A percentile compares a stretch with the other conserved stretches of the same genome.
These are phyloP conservation scores for Marasmarcha lunaedactyla DNA, from an alignment of 2,888 invertebrate genomes.

Conservation along the genomic window DNA sequence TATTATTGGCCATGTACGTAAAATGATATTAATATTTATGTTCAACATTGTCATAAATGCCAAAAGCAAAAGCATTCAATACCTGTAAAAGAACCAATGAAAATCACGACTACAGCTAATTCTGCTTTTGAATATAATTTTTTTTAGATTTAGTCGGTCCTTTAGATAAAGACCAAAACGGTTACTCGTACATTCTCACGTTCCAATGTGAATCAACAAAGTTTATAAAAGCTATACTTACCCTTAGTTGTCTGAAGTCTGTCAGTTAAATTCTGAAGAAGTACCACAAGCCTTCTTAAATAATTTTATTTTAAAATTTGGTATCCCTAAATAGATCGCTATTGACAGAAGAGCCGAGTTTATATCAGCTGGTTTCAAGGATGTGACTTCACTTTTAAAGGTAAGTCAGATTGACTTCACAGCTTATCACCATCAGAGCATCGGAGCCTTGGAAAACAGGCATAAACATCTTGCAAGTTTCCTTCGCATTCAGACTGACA, in stretches of 20 bases:
- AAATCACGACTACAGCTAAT: slow-evolving; percentile 9
- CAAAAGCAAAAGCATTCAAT: no score
- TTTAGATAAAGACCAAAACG: slow-evolving; percentile 6
- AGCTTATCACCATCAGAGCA: slow-evolving; percentile 6
- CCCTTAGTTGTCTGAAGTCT: slow-evolving; percentile 6
- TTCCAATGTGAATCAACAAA: no score
- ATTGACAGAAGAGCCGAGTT: slow-evolving; percentile 12
- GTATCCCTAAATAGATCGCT: slow-evolving; percentile 10
- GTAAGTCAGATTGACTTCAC: slow-evolving; percentile 1
- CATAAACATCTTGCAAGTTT: slow-evolving; percentile 3
- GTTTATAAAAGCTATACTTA: slow-evolving; percentile 13
- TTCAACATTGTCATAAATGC: no score
- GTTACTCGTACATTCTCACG: no score
- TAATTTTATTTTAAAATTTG: slow-evolving; percentile 13
- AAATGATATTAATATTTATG: slow-evolving; percentile 12
- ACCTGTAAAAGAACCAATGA: no score
- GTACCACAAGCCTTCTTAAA: slow-evolving; percentile 9
- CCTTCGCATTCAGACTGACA: slow-evolving; percentile 4
- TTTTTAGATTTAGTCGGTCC: slow-evolving; percentile 11
- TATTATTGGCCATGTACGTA: slow-evolving; percentile 8
- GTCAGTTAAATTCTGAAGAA: slow-evolving; percentile 1
- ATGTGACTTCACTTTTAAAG: slow-evolving; percentile 2
- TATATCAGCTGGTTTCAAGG: slow-evolving; percentile 6
- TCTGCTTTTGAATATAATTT: slow-evolving; percentile 9
- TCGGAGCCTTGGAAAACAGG: slow-evolving; percentile 5